phyloP scores from a whole-genome alignment of 1,140 invertebrate species.

The Musca domestica region DNA sequence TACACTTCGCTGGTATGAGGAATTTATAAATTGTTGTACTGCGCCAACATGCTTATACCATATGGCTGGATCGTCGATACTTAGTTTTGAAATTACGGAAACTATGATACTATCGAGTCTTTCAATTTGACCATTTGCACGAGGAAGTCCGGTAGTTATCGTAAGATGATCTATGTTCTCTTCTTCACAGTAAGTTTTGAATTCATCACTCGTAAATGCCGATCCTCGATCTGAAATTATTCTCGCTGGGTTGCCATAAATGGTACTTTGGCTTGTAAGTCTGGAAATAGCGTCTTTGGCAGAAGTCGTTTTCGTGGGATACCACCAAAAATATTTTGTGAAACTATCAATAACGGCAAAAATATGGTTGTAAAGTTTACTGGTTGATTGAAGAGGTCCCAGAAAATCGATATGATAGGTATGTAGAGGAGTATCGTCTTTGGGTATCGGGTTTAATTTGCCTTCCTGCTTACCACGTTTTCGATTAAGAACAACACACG shows the following conservation, averaged over 20 bases:
- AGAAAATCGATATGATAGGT: slow-evolving; percentile 29
- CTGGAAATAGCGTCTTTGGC: slow-evolving; percentile 34
- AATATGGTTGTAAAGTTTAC: slow-evolving; percentile 42
- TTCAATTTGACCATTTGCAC: too few relatives aligned
- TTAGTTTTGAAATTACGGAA: slow-evolving; percentile 4
- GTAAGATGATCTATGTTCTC: slow-evolving; percentile 25
- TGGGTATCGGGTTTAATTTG: slow-evolving; percentile 40
- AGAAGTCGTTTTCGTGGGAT: slow-evolving; percentile 42
- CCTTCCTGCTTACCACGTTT: slow-evolving; percentile 53
- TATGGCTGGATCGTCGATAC: slow-evolving; percentile 32
- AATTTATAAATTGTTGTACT: slow-evolving; percentile 11
- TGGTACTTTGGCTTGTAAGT: slow-evolving; percentile 33
- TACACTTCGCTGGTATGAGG: slow-evolving; percentile 1
- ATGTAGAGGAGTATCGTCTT: slow-evolving; percentile 34
- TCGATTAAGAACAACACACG: slow-evolving; percentile 38
- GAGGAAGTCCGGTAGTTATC: slow-evolving; percentile 39
- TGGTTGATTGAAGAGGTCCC: slow-evolving; percentile 38
- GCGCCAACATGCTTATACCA: slow-evolving; percentile 17
- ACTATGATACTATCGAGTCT: too few relatives aligned
- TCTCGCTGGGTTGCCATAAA: slow-evolving; percentile 39
- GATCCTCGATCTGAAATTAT: slow-evolving; percentile 34
- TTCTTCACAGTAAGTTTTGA: slow-evolving; percentile 32
- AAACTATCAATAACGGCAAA: slow-evolving; percentile 38
- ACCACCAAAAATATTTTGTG: too few relatives aligned
- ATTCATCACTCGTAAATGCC: slow-evolving; percentile 44